Evolutionary conservation across 2,888 invertebrate species (phyloP), one percentile per base, ranked within the genome.

Genomic region (Lepeophtheirus nordmannii): DNA sequence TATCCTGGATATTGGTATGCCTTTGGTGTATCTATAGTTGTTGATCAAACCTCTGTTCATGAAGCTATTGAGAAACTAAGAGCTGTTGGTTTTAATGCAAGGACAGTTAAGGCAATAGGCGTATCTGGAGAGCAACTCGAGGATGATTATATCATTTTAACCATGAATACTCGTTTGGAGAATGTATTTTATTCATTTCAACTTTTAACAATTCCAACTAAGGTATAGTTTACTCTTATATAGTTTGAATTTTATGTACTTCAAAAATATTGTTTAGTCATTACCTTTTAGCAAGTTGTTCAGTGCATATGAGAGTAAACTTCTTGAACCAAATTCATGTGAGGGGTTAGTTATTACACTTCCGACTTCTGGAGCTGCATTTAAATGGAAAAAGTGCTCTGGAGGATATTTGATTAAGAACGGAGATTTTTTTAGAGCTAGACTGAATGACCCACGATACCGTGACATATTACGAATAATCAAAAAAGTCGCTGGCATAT

Each of bases 271-370:
- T 46, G 53, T 46, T 46, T 8, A 46, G 53, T n/a, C 53, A n/a
- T 17, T 46, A 17, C 53, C 53, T 17, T 46, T 46, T 17, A 46
- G 17, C 14, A 17, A 46, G 5, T 14, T 46, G 14, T 46, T 46
- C 8, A 17, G 17, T n/a, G 17, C 2, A 14, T 46, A 46, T 46
- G 53, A 46, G 17, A 8, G n/a, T 17, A 46, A 14, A n/a, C 53
- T 46, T 17, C 53, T 46, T 46, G 3, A 46, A 46, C 53, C 53
- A 46, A 8, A 17, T 17, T 46, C 53, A 14, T 46, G 53, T 46
- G 61, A 61, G 20, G 61, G 61, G 2, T 2, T 37, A n/a, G 38
- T 61, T 12, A 37, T 61, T n/a, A 61, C 61, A n/a, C n/a, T 61
- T 37, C 61, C 61, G 2, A 2, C 23, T 17, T 3, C 1, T 11